Evolutionary conservation across 2,888 invertebrate species (phyloP).

Genomic region (Acanthosepion lycidas): DNA sequence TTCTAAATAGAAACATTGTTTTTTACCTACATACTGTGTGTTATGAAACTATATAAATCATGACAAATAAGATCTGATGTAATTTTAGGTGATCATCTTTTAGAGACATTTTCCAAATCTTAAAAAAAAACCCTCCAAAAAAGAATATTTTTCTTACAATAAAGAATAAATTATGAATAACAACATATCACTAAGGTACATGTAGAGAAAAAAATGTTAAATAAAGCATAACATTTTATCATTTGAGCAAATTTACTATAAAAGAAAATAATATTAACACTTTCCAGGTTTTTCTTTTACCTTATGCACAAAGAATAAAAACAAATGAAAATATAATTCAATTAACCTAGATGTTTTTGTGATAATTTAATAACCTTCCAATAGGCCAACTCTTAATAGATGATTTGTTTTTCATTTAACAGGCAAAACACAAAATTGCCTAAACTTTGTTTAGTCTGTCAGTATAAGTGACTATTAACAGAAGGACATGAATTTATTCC

Average conservation of each 20-base stretch:
- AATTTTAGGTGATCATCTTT: too few species aligned
- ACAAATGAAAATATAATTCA: not conserved
- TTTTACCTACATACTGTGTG: too few species aligned
- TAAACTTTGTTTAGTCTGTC: not conserved
- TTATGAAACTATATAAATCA: too few species aligned
- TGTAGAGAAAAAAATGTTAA: not conserved
- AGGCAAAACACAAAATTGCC: not conserved
- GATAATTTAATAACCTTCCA: not conserved
- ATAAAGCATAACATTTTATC: not conserved
- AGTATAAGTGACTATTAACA: not conserved
- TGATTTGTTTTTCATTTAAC: conserved; percentile 21
- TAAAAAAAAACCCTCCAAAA: too few species aligned
- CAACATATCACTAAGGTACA: not conserved
- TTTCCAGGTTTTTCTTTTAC: not conserved
- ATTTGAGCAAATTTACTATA: not conserved
- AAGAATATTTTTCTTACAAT: too few species aligned
- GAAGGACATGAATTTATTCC: not conserved
- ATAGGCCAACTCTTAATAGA: not conserved
- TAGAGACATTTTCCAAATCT: too few species aligned
- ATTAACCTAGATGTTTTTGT: not conserved
- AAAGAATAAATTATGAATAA: too few species aligned
- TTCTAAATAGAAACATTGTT: too few species aligned
- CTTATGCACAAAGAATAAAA: not conserved
- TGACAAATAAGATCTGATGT: too few species aligned
- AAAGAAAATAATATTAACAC: not conserved